Percentiles rank a stretch among this genome's conserved stretches.
Evolutionary conservation across 2,888 invertebrate species (phyloP).

Genomic region (Cantharis lateralis): DNA sequence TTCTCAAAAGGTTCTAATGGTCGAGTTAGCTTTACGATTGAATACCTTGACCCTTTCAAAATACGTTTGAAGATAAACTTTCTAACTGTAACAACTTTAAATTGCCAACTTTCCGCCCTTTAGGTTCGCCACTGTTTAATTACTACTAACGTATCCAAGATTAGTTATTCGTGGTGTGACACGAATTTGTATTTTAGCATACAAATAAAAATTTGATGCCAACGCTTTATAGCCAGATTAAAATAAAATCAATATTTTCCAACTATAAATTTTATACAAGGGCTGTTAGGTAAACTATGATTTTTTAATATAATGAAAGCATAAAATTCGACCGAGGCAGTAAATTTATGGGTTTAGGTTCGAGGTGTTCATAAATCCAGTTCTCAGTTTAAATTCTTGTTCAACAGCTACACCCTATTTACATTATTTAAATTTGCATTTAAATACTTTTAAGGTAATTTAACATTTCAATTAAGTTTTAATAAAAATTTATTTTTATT

Average conservation of each 20-base stretch:
- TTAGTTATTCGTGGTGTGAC: conserved; percentile 2
- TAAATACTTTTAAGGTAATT: background rate
- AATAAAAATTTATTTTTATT: background rate
- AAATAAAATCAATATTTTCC: background rate
- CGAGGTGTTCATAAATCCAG: background rate
- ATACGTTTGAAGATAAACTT: conserved; percentile 38
- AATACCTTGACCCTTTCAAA: conserved; percentile 38
- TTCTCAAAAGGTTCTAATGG: conserved; percentile 15
- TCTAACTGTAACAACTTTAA: conserved; percentile 40
- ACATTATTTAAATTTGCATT: background rate
- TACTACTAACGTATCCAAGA: conserved; percentile 20
- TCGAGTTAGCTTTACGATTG: conserved; percentile 34
- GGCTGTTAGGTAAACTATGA: background rate
- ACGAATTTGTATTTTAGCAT: background rate
- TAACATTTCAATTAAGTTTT: background rate
- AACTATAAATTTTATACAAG: background rate
- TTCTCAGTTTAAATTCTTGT: background rate
- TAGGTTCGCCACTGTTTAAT: conserved; percentile 18
- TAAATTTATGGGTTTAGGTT: background rate
- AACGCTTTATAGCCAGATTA: background rate
- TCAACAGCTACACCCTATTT: background rate
- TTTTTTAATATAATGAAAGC: background rate
- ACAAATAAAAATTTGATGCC: background rate
- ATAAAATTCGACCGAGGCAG: background rate
- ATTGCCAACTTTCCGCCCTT: conserved; percentile 36